Conservation (phyloP, 2,113 vertebrate genomes). For the Anser cygnoides region DNA sequence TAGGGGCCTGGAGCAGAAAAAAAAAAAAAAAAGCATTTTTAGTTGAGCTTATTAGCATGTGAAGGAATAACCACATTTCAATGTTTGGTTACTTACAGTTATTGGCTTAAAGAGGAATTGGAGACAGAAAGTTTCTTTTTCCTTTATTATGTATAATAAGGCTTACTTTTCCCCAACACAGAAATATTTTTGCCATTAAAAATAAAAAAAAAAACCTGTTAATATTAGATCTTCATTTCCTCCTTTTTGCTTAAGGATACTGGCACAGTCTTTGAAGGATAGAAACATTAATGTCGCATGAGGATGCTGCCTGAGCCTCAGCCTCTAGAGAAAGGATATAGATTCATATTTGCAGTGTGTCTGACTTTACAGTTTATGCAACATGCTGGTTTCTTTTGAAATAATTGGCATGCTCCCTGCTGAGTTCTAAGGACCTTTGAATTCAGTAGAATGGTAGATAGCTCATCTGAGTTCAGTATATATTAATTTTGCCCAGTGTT, state of each 20-base stretch:
- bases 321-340: background rate
- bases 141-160: background rate
- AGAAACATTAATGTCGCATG: background rate
- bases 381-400: background rate
- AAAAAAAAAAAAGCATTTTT: background rate
- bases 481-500: background rate
- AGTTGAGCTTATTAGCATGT: background rate
- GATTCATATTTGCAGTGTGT: background rate
- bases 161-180: background rate
- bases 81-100: background rate
- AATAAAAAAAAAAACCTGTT: background rate
- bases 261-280: conserved; percentile 8
- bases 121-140: background rate
- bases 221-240: background rate
- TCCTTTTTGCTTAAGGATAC: background rate
- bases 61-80: background rate
- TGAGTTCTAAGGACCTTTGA: conserved; percentile 36
- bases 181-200: background rate
- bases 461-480: background rate
- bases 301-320: background rate
- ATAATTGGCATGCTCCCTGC: conserved; percentile 12
- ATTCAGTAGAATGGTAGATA: background rate
- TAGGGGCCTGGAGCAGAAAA: background rate
- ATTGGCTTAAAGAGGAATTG: background rate
- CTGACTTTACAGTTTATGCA: background rate